These are phyloP conservation scores for Psix sp. DNA, from an alignment of 1,140 invertebrate genomes.

Conservation along the genomic window DNA sequence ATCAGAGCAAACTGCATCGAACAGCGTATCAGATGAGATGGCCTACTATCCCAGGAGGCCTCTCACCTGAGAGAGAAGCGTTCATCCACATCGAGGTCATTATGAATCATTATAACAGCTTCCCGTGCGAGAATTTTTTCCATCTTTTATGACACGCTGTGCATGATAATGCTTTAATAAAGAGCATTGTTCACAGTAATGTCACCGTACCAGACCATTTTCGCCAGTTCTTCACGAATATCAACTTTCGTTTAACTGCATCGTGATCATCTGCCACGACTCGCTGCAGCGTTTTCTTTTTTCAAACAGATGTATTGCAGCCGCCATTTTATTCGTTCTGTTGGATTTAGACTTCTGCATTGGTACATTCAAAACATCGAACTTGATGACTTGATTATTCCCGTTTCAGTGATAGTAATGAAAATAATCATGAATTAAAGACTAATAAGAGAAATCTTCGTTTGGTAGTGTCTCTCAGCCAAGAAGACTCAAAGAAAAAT, in stretches of 20 bases:
- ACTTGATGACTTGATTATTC: too few species aligned
- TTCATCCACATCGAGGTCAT: slow-evolving; percentile 75
- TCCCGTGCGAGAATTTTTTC: slow-evolving; percentile 56
- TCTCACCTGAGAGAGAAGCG: slow-evolving; percentile 73
- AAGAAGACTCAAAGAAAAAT: too few species aligned
- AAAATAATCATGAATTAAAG: too few species aligned
- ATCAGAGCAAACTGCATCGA: slow-evolving; percentile 51
- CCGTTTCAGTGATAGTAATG: too few species aligned
- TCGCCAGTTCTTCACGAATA: slow-evolving; percentile 21
- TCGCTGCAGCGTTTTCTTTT: too few species aligned
- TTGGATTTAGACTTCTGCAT: too few species aligned
- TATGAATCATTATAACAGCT: slow-evolving; percentile 68
- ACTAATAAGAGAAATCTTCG: too few species aligned
- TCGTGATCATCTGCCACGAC: too few species aligned
- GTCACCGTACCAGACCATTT: slow-evolving; percentile 24
- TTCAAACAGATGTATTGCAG: too few species aligned
- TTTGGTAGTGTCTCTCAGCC: too few species aligned
- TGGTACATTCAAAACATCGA: too few species aligned
- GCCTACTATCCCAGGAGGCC: slow-evolving; percentile 75
- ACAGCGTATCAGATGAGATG: slow-evolving; percentile 60
- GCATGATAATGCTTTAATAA: slow-evolving; percentile 26
- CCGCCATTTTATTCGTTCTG: too few species aligned
- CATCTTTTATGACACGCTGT: slow-evolving; percentile 41
- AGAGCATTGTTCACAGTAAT: slow-evolving; percentile 30
- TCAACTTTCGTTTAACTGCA: slow-evolving; percentile 22